These are phyloP conservation scores for Odontamblyopus lacepedii DNA, from an alignment of 2,797 vertebrate species.

Conservation along the genomic window DNA sequence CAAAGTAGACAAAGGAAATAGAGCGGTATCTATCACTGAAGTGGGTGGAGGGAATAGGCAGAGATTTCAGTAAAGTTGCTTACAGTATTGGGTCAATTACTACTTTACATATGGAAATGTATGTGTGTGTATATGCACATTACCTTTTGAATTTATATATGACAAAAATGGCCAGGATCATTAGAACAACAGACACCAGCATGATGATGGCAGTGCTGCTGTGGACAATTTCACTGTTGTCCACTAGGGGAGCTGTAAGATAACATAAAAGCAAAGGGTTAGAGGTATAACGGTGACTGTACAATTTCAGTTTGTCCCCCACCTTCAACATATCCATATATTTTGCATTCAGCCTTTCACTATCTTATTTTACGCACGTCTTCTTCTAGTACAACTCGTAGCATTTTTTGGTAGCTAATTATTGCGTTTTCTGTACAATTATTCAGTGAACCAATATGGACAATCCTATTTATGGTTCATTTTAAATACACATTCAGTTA, in stretches of 20 bases:
- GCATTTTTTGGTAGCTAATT: too few relatives aligned
- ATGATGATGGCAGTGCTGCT: constrained; percentile 91
- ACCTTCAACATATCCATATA: not conserved
- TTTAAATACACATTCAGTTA: too few relatives aligned
- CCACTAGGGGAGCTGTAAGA: constrained; percentile 84
- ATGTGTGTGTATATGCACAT: constrained; percentile 6
- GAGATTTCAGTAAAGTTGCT: constrained; percentile 9
- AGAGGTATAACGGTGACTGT: not conserved
- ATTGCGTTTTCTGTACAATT: too few relatives aligned
- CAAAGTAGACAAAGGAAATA: constrained; percentile 22
- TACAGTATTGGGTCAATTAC: constrained; percentile 3
- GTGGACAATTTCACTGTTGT: constrained; percentile 83
- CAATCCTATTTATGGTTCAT: too few relatives aligned
- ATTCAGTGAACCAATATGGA: too few relatives aligned
- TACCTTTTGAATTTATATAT: constrained; percentile 97
- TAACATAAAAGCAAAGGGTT: constrained; percentile 28
- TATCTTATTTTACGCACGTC: too few relatives aligned
- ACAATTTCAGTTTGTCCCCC: not conserved
- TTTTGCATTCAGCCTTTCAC: not conserved
- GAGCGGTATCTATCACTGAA: constrained; percentile 16
- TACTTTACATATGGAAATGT: not conserved
- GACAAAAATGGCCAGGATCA: constrained; percentile 87
- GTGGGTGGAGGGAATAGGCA: constrained; percentile 14
- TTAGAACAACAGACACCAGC: constrained; percentile 89
- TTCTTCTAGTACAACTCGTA: too few relatives aligned